Percentiles rank a stretch among this genome's conserved stretches.
These are phyloP conservation scores for Aphelenchoides besseyi DNA, from an alignment of 1,140 invertebrate genomes.

Conservation along the genomic window DNA sequence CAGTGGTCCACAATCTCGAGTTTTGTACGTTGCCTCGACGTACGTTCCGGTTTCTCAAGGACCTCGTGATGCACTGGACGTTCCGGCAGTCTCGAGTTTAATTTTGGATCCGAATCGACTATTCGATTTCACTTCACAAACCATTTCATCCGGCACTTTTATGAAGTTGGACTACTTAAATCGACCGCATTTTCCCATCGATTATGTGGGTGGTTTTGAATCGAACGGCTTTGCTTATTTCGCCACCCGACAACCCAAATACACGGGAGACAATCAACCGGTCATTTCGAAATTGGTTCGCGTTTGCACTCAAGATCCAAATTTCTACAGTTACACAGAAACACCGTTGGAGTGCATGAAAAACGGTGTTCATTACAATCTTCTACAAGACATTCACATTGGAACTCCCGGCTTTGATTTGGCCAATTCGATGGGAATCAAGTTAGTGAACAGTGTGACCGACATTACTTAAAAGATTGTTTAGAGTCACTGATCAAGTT, in stretches of 20 bases:
- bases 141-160: conserved; percentile 47
- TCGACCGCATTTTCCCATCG: conserved; percentile 39
- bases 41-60: conserved; percentile 45
- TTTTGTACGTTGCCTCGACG: conserved; percentile 55
- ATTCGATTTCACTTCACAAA: conserved; percentile 41
- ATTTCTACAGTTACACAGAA: conserved; percentile 60
- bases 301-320: conserved; percentile 54
- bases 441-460: conserved; percentile 27
- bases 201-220: conserved; percentile 60
- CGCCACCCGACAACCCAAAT: conserved; percentile 59
- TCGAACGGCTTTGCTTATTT: conserved; percentile 58
- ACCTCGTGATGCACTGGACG: conserved; percentile 50
- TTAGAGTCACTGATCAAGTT: conserved; percentile 43
- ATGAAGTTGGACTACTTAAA: conserved; percentile 36
- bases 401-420: conserved; percentile 58
- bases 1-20: conserved; percentile 26
- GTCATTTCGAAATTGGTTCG: conserved; percentile 53
- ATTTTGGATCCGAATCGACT: conserved; percentile 29
- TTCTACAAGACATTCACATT: conserved; percentile 52
- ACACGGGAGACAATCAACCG: conserved; percentile 37
- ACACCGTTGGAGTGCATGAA: conserved; percentile 56
- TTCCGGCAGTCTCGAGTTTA: conserved; percentile 48
- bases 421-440: conserved; percentile 50
- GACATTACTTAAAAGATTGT: conserved; percentile 9
- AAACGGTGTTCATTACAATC: conserved; percentile 51